Evolutionary conservation across 2,888 invertebrate genomes (phyloP).

Genomic region (Zaprionus obscuricornis): DNA sequence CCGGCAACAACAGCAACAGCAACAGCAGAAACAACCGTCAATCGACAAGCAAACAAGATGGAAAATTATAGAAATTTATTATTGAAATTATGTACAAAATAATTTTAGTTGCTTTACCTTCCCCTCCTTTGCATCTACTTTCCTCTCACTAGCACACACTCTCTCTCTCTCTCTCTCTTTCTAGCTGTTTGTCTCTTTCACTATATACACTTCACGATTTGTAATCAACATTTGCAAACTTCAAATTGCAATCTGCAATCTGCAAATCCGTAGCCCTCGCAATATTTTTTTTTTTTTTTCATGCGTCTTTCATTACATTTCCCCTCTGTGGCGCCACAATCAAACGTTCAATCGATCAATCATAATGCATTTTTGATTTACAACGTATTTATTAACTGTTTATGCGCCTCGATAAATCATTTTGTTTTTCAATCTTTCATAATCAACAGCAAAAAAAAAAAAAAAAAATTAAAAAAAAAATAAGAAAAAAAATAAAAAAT

Average conservation of each 20-base stretch:
- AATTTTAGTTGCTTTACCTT: conserved; percentile 13
- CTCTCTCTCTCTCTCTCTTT: too few species aligned
- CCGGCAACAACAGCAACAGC: conserved; percentile 4
- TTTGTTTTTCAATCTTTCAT: conserved; percentile 43
- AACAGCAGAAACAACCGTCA: conserved; percentile 5
- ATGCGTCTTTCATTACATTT: too few species aligned
- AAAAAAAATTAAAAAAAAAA: conserved; percentile 8
- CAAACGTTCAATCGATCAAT: conserved; percentile 8
- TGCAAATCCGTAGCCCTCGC: neutral
- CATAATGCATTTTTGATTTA: conserved; percentile 28
- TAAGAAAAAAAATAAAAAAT: conserved; percentile 1
- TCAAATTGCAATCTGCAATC: neutral
- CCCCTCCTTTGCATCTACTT: neutral
- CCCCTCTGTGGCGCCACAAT: neutral
- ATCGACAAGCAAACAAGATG: conserved; percentile 45
- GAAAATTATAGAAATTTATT: conserved; percentile 72
- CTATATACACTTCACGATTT: neutral
- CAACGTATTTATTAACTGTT: conserved; percentile 64
- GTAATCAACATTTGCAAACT: neutral
- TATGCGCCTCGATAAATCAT: conserved; percentile 56
- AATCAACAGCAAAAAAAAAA: conserved; percentile 20
- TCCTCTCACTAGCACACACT: too few species aligned
- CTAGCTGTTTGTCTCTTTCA: neutral
- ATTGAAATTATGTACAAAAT: conserved; percentile 57
- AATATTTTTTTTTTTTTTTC: too few species aligned